phyloP scores from a whole-genome alignment of 2,888 invertebrate species.

The Lycia hirtaria region DNA sequence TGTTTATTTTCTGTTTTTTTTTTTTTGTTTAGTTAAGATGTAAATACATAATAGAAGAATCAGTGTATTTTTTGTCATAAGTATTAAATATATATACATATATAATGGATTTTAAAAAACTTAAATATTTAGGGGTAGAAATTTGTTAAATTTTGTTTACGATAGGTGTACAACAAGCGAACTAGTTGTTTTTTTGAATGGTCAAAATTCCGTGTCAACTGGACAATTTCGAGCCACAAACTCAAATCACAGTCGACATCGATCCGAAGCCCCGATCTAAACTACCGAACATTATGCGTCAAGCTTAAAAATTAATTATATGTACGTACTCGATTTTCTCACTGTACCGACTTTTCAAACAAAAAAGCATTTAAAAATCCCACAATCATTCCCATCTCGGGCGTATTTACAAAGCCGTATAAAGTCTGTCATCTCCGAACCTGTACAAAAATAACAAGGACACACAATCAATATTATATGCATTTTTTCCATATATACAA shows the following conservation, averaged over 20 bases:
- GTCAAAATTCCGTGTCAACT: too few relatives aligned
- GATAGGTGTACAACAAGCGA: too few relatives aligned
- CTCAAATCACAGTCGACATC: background rate
- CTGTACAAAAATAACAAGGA: slow-evolving; percentile 59
- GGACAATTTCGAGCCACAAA: background rate
- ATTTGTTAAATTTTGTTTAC: too few relatives aligned
- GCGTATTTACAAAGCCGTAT: slow-evolving; percentile 58
- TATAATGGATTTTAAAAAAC: too few relatives aligned
- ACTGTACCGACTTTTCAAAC: slow-evolving; percentile 7
- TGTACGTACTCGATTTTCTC: slow-evolving; percentile 11
- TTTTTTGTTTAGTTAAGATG: too few relatives aligned
- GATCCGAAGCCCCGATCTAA: slow-evolving; percentile 13
- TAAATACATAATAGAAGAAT: too few relatives aligned
- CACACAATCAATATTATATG: slow-evolving; percentile 46
- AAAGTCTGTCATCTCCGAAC: slow-evolving; percentile 41
- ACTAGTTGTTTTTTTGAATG: too few relatives aligned
- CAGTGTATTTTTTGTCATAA: too few relatives aligned
- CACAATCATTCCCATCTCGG: slow-evolving; percentile 19
- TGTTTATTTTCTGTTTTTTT: too few relatives aligned
- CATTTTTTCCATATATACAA: slow-evolving; percentile 60
- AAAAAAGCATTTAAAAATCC: slow-evolving; percentile 5
- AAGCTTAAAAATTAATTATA: slow-evolving; percentile 23
- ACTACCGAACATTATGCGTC: slow-evolving; percentile 22
- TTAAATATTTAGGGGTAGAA: too few relatives aligned
- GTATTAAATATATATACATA: too few relatives aligned